phyloP scores from a whole-genome alignment of 2,797 vertebrate species.

The Lateolabrax maculatus region DNA sequence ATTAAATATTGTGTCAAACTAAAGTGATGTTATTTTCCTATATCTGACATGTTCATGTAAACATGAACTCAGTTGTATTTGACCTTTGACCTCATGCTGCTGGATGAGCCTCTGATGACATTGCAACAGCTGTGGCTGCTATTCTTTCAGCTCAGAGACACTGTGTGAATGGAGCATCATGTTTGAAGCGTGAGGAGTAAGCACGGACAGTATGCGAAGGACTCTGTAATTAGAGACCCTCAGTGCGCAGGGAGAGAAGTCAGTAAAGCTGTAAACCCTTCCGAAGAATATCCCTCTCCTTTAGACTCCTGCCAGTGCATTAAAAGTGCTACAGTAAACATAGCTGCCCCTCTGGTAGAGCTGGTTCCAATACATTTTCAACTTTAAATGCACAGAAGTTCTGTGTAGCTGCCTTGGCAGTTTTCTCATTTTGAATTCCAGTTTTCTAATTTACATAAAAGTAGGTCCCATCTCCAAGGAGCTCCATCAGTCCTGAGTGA shows the following conservation, averaged over 20 bases:
- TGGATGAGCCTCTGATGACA: slow-evolving; percentile 71
- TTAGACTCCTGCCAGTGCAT: slow-evolving; percentile 59
- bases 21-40: background rate
- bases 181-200: slow-evolving; percentile 76
- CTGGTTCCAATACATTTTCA: slow-evolving; percentile 15
- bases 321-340: slow-evolving; percentile 66
- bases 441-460: slow-evolving; percentile 24
- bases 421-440: slow-evolving; percentile 25
- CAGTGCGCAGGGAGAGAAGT: slow-evolving; percentile 59
- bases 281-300: slow-evolving; percentile 70
- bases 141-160: slow-evolving; percentile 73
- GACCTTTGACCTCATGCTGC: slow-evolving; percentile 74
- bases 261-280: slow-evolving; percentile 80
- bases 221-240: slow-evolving; percentile 82
- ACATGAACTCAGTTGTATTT: slow-evolving; percentile 67
- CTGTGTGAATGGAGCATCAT: slow-evolving; percentile 75
- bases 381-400: slow-evolving; percentile 21
- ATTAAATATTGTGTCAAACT: background rate
- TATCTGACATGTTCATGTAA: slow-evolving; percentile 62
- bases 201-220: slow-evolving; percentile 80
- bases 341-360: slow-evolving; percentile 22
- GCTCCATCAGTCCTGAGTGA: slow-evolving; percentile 33
- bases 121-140: slow-evolving; percentile 81
- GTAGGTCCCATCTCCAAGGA: slow-evolving; percentile 13
- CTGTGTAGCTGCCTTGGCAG: slow-evolving; percentile 3